Evolutionary conservation across 2,113 vertebrate genomes (phyloP).

Genomic region (Geococcyx californianus): DNA sequence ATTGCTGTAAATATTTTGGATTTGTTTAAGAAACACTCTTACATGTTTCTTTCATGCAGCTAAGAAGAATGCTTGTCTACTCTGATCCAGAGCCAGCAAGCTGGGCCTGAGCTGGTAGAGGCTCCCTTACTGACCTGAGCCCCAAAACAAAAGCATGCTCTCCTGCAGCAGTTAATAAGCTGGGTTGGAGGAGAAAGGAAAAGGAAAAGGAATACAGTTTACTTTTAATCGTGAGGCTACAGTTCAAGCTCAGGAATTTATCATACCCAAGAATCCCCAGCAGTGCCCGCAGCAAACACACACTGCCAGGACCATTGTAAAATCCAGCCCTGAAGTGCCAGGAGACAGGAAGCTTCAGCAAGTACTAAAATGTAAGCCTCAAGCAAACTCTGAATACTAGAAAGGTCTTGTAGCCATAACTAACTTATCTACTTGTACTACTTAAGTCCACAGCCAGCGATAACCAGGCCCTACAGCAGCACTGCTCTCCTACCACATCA

Average conservation of each 20-base stretch:
- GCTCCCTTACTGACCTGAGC: background rate
- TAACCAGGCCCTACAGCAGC: background rate
- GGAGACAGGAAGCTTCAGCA: background rate
- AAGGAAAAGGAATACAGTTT: background rate
- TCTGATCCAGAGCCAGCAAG: background rate
- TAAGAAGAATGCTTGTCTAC: background rate
- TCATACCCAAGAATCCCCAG: background rate
- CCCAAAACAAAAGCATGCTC: background rate
- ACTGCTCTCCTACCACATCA: rapidly evolving
- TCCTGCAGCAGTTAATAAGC: background rate
- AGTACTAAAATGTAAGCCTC: background rate
- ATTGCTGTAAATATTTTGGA: background rate
- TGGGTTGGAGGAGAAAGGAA: background rate
- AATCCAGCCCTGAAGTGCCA: background rate
- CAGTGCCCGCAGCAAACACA: background rate
- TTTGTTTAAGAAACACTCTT: conserved; percentile 20
- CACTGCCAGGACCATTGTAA: background rate
- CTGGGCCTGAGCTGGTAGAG: rapidly evolving
- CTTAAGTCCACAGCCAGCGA: background rate
- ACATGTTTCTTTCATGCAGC: background rate
- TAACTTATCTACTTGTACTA: background rate
- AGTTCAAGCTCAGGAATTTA: background rate
- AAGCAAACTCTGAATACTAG: background rate
- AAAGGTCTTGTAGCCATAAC: background rate
- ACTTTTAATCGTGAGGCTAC: background rate